Base-by-base conservation (phyloP, 2,797 vertebrate species). In the Onychomys torridus region DNA sequence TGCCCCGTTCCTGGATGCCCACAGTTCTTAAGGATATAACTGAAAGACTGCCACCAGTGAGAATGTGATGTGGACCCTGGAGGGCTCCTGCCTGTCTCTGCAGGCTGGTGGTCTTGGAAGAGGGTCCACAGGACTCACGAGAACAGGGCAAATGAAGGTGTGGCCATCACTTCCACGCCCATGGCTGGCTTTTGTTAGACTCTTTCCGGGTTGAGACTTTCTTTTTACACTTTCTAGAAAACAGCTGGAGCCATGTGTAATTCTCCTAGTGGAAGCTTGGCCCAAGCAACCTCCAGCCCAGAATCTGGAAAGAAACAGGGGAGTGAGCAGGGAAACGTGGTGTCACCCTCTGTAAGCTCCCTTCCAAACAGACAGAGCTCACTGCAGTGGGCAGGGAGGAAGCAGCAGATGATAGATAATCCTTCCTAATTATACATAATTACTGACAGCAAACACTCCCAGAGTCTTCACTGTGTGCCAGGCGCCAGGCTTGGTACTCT, bases 221-320 rank as follows among this genome's bases (percentile, higher is more conserved):
- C 61, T 87, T 55, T 83, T 46, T 9, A 0, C 0, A 0, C 46
- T 23, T 82, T 52, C 0, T 2, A 19, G 67, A 43, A 46, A 67
- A 29, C 34, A 78, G 37, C 65, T 0, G 34, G 73, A 27, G 57
- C 71, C 46, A 17, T 0, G 0, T 37, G 87, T 1, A 25, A 49
- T 61, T 86, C 90, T 87, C 40, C 52, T 79, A 23, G 16, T 0
- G 90, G 49, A 69, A 77, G 57, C 25, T 25, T 59, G 59, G 46
- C 40, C 55, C 16, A 27, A 75, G 73, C 76, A 37, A 43, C 85
- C 5, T 32, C 91, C 52, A 5, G 46, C n/a, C 49, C 0, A 0
- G 23, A 52, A 34, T 55, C 78, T 81, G 5, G 21, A 82, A 46
- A 34, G 76, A 23, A 34, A 49, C 11, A 65, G 49, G 46, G 25